Evolutionary conservation across 2,888 invertebrate species (phyloP).

Genomic region (Oithona nana): DNA sequence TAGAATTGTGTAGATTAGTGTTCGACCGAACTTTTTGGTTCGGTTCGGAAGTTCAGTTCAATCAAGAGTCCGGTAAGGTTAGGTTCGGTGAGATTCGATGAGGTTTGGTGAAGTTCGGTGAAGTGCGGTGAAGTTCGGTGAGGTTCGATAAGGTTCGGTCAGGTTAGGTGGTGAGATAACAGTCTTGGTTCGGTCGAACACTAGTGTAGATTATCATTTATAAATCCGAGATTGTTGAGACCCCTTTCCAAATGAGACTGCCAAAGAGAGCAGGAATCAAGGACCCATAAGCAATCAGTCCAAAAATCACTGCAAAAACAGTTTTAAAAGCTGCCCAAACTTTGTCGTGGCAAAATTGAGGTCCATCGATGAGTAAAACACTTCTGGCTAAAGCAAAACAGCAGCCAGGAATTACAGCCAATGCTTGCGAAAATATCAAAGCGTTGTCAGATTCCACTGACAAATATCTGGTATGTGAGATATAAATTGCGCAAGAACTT

Average conservation of each 20-base stretch:
- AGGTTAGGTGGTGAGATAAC: too few species aligned
- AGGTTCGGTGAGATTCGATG: too few species aligned
- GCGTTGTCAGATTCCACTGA: background rate
- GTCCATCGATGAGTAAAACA: background rate
- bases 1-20: too few species aligned
- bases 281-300: background rate
- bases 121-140: too few species aligned
- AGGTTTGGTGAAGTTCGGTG: too few species aligned
- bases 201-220: too few species aligned
- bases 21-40: too few species aligned
- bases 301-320: background rate
- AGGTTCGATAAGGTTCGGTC: too few species aligned
- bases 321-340: background rate
- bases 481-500: background rate
- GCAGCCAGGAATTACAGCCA: conserved; percentile 8
- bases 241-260: background rate
- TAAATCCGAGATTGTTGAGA: too few species aligned
- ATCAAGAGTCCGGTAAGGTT: too few species aligned
- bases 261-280: background rate
- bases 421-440: background rate
- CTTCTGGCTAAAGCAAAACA: background rate
- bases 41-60: too few species aligned
- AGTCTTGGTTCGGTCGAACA: too few species aligned
- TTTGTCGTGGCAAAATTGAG: background rate
- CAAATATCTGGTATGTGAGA: background rate